Conservation (phyloP, 2,113 vertebrate species). For the Chrysemys picta region DNA sequence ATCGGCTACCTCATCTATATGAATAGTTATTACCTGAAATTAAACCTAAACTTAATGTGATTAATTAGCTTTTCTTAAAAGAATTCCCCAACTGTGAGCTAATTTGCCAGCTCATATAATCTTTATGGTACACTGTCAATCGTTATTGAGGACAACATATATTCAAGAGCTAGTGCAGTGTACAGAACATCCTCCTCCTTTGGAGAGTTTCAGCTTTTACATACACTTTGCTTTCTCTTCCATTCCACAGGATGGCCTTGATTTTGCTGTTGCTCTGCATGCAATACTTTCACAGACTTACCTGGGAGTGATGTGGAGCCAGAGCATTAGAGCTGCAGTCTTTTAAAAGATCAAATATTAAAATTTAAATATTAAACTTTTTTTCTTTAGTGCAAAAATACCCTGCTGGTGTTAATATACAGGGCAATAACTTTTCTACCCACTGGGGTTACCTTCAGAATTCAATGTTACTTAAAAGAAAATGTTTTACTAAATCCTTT, state of each 20-base stretch:
- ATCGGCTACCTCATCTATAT: not conserved
- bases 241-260: not conserved
- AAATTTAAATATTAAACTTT: not conserved
- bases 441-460: not conserved
- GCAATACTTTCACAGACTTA: not conserved
- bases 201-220: not conserved
- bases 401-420: not conserved
- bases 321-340: not conserved
- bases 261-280: not conserved
- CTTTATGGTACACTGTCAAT: not conserved
- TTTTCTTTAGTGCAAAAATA: not conserved
- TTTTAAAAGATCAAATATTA: not conserved
- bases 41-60: not conserved
- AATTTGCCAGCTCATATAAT: not conserved
- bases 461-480: not conserved
- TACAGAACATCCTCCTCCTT: not conserved
- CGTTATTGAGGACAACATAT: not conserved
- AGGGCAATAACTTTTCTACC: not conserved
- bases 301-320: not conserved
- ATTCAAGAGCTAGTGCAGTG: not conserved
- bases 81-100: not conserved
- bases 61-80: constrained; percentile 1
- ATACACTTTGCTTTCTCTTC: not conserved
- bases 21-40: not conserved
- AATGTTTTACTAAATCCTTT: not conserved